Conservation (phyloP, 2,797 vertebrate genomes). For the Poeciliopsis paucimaculata region DNA sequence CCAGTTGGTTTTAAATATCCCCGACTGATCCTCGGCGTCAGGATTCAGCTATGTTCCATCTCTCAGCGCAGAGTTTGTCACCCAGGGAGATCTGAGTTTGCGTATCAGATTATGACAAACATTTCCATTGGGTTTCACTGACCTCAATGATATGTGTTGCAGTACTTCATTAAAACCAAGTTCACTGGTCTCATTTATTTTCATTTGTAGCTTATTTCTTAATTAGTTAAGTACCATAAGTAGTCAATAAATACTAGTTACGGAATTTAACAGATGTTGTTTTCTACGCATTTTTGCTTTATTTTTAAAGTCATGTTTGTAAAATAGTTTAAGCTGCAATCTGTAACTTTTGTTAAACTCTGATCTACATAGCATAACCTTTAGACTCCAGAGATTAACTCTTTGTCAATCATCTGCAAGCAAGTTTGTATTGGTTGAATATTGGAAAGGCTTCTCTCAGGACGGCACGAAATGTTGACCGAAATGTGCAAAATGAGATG, state of each 20-base stretch:
- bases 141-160: constrained; percentile 51
- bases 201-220: not conserved
- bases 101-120: constrained; percentile 37
- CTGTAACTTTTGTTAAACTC: not conserved
- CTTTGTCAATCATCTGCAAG: not conserved
- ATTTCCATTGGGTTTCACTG: constrained; percentile 46
- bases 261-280: not conserved
- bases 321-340: not conserved
- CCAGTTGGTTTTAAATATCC: constrained; percentile 66
- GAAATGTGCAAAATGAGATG: not conserved
- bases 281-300: not conserved
- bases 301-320: not conserved
- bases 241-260: not conserved
- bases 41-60: constrained; percentile 52
- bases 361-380: not conserved
- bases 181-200: not conserved
- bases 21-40: constrained; percentile 58
- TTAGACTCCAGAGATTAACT: not conserved
- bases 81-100: constrained; percentile 56
- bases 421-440: not conserved
- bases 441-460: not conserved
- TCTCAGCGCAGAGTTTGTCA: constrained; percentile 54
- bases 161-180: constrained; percentile 8
- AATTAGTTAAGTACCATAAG: not conserved
- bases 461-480: not conserved